Conservation (phyloP, 35 echinoderm and acorn worm species). For the Heliocidaris erythrogramma region DNA sequence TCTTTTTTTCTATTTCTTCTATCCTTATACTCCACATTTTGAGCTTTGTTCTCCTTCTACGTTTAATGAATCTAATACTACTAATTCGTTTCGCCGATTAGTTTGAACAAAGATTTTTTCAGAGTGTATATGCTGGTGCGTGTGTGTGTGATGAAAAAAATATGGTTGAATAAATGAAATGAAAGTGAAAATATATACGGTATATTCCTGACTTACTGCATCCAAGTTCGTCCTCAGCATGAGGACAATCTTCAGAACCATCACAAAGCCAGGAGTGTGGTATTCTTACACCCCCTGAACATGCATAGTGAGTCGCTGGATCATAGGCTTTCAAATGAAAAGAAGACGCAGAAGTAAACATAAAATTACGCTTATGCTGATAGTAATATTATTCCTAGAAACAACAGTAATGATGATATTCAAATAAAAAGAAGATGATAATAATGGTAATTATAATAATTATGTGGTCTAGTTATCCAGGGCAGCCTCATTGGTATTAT, state of each 20-base stretch:
- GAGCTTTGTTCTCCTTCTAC: too few relatives aligned
- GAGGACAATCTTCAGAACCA: background rate
- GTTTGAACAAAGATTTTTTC: too few relatives aligned
- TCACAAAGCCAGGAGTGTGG: slow-evolving; percentile 23
- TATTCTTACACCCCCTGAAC: background rate
- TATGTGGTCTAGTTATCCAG: too few relatives aligned
- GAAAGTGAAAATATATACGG: too few relatives aligned
- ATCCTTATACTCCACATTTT: too few relatives aligned
- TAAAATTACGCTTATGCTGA: background rate
- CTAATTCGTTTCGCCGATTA: too few relatives aligned
- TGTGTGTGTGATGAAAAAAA: too few relatives aligned
- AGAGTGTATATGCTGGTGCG: too few relatives aligned
- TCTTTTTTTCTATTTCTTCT: too few relatives aligned
- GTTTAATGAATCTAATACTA: background rate
- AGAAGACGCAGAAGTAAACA: background rate
- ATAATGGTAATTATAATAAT: background rate
- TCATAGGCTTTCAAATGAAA: background rate
- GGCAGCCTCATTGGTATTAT: too few relatives aligned
- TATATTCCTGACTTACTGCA: background rate
- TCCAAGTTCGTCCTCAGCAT: background rate
- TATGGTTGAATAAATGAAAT: too few relatives aligned
- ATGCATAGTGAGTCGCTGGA: background rate
- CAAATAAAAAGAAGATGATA: background rate
- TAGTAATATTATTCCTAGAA: background rate
- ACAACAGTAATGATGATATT: background rate